Evolutionary conservation across 2,113 vertebrate genomes (phyloP), one percentile per base, ranked within the genome.

Genomic region (Procavia capensis): DNA sequence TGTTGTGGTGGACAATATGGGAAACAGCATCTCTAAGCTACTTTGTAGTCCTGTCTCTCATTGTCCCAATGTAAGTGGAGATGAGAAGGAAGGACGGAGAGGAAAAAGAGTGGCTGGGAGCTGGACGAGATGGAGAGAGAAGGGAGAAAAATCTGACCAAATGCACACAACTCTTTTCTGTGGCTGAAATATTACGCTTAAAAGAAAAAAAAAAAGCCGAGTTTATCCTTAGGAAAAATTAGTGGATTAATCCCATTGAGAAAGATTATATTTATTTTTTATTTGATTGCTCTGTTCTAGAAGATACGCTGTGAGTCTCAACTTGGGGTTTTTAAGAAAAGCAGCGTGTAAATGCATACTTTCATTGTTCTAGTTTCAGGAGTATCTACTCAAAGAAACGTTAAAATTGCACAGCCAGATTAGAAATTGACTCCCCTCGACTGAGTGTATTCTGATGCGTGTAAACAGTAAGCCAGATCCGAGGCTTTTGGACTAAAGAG

Each of bases 191-290:
- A 66, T 89, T 72, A 29, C 76, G 57, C 3, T 39, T 63, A 39
- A 43, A 87, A 87, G 54, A 89, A 85, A 63, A 27, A 94, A 54
- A 74, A 59, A 34, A 47, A 9, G 70, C 34, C 10, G 41, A 82
- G 2, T 89, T 84, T 88, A 76, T 80, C n/a, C 27, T 80, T 89
- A 74, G 78, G 20, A 86, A 94, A 72, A 85, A 63, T 57, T 75
- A 25, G n/a, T 91, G 66, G 39, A 80, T 79, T 81, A 90, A 36
- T 70, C 9, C 82, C 27, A 66, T 72, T 66, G 80, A 95, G 89
- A 63, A 91, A 90, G 85, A 66, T n/a, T 70, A 25, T 3, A 14
- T 64, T 90, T 81, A 39, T 79, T 66, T 47, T 50, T 50, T 43
- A 61, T 63, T 68, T n/a, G 5, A 75, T 27, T 93, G 45, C 7